Base-by-base conservation (phyloP, 2,113 vertebrate species). In the Tetrao urogallus region DNA sequence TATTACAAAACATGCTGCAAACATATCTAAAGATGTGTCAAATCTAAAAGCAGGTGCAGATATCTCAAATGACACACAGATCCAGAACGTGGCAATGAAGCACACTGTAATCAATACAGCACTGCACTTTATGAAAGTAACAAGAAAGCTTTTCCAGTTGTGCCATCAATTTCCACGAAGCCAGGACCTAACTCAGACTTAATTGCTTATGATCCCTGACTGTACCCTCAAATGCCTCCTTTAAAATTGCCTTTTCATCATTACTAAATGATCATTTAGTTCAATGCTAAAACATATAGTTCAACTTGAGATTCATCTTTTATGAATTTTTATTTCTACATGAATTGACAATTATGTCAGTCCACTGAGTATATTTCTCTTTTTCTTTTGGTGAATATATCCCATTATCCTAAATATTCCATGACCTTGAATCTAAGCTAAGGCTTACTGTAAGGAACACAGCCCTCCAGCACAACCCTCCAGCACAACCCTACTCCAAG, bases 101-200 rank as follows among this genome's bases (percentile, higher is more conserved):
- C 32, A 45, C 47, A 40, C 4, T 19, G 25, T 72, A 40, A 19
- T 11, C 45, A 52, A 18, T 2, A 3, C 34, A 81, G 40, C 4
- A 5, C 14, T 12, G n/a, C 20, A 28, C 25, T 48, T 34, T 8
- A 19, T 6, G 24, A 56, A n/a, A 2, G 3, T 0, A 52, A 56
- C 63, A 15, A 13, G 50, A 75, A 60, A 2, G 32, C 16, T 69
- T 69, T 64, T 45, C 4, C 47, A 76, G 47, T 17, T 88, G 78
- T 84, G 50, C 78, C 66, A 40, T 14, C 32, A 6, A 21, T 50
- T 40, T 56, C 57, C 19, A n/a, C 0, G 0, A 34, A 64, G 16
- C 71, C 45, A 45, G 16, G 52, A 78, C 60, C 77, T 43, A 28
- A 12, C 15, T 54, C 21, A 34, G 61, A 24, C 38, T 43, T 27